Evolutionary conservation across 53 echinoderm and acorn worm species (phyloP).

Genomic region (Zoroaster sp.): DNA sequence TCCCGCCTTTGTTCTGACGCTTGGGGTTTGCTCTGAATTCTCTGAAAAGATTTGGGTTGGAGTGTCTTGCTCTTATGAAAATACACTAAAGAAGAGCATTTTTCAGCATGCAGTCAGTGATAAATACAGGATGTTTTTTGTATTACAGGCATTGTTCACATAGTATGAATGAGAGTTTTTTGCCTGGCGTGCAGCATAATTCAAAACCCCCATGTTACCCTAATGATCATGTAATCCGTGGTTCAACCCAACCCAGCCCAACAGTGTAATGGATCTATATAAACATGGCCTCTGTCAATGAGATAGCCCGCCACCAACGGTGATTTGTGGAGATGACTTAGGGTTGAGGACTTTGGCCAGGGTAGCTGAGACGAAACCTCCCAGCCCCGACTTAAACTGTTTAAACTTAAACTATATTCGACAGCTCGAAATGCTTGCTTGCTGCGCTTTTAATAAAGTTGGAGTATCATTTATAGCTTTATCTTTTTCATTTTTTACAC

Average conservation of each 20-base stretch:
- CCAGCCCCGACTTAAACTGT: no score
- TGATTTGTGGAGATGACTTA: neutral
- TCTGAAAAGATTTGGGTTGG: neutral
- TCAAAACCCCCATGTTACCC: neutral
- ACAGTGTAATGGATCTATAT: neutral
- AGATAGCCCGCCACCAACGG: neutral
- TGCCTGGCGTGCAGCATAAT: neutral
- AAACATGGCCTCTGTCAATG: neutral
- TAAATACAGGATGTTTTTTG: no score
- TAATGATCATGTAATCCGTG: neutral
- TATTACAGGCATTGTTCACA: neutral
- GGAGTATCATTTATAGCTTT: no score
- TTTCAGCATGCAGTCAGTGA: no score
- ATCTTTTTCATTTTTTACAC: no score
- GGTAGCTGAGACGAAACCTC: no score
- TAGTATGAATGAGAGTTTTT: neutral
- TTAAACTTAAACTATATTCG: no score
- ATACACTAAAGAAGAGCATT: neutral
- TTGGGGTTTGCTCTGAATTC: neutral
- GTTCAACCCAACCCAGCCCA: neutral
- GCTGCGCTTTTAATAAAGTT: no score
- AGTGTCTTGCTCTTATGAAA: neutral
- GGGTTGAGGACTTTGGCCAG: no score
- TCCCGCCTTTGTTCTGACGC: neutral
- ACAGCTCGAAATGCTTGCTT: no score